Evolutionary conservation across 2,888 invertebrate genomes (phyloP), one percentile per base, ranked within the genome.

Genomic region (Tricholauxania praeusta): DNA sequence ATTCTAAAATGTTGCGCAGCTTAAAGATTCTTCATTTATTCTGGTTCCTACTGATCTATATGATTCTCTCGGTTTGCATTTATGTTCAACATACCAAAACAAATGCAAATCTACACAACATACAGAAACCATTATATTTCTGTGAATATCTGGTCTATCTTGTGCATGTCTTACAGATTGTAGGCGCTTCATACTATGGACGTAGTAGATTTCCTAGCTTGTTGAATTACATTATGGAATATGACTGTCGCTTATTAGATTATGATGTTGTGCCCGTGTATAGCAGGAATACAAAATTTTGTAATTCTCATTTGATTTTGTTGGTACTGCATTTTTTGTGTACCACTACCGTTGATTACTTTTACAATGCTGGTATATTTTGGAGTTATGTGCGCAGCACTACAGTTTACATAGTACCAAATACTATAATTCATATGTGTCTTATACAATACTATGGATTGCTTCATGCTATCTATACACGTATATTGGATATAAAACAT

Each of bases 391-490:
- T 77, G 4, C 73, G 76, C 12, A 72, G 66, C 47, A 66, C 72
- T 22, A 69, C 65, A 8, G 77, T 79, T 15, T 80, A 79, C 60
- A 14, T 78, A 2, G 6, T 79, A 32, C 80, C 82, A 1, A 81
- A 82, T 65, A 39, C 78, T 3, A 77, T 82, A 28, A 75, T 81
- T 15, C 72, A 78, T 17, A 66, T 79, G 1, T 81, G 80, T 5
- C 71, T 81, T 49, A 47, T 73, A 10, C 82, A 80, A 47, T 82
- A 82, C 70, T 81, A 81, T 59, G 72, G 53, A 6, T 59, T 81
- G 1, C 49, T 80, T 32, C 79, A 76, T 71, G 72, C 62, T 10
- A 77, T 78, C 17, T 65, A 71, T 1, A 51, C 76, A 65, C 76
- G 81, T 65, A 74, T 67, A 1, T 69, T 72, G 2, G 73, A 73